Base-by-base conservation (phyloP, 2,888 invertebrate species). In the Acanthopleura granulata region DNA sequence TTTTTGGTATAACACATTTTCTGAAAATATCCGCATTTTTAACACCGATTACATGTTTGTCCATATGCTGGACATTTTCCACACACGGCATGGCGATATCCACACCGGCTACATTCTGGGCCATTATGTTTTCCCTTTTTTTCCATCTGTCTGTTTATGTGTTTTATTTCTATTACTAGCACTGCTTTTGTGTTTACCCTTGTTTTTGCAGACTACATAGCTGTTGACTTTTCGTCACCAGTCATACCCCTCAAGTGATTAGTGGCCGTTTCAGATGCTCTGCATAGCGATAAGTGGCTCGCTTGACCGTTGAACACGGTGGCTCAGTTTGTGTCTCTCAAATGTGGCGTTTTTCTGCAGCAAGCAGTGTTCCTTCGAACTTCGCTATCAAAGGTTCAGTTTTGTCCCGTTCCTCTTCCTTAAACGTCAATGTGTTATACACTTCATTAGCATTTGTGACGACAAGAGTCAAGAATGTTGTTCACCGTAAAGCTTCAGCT, bases 11-110 rank as follows among this genome's bases (percentile, higher is more conserved):
- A 6, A 57, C 57, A 57, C 57, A 57, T 22, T 57, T 57, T 57
- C 22, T 57, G 18, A 22, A 57, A 18, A 22, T 57, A 22, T n/a
- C 22, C 57, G 6, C 1, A 9, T 9, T 18, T 22, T 12, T 1
- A 18, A 22, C 57, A 57, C 22, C 57, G 57, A 57, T 57, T 57
- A 22, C 57, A n/a, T n/a, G 57, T 57, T 57, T 57, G 57, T 57
- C 57, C 57, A 40, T 57, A 6, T 57, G 57, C 57, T 18, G 57
- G 12, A 12, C 57, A 57, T 4, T 57, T 57, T 29, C 73, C n/a
- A 49, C 72, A 72, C 29, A 57, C 49, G n/a, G 49, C 25, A 18
- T 71, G 49, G 27, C 73, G 49, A 72, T 62, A 57, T 57, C 57
- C 57, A 57, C 57, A 57, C 12, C 3, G 18, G 25, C 57, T 57